Evolutionary conservation across 2,888 invertebrate genomes (phyloP).

Genomic region (Orthonevra nobilis): DNA sequence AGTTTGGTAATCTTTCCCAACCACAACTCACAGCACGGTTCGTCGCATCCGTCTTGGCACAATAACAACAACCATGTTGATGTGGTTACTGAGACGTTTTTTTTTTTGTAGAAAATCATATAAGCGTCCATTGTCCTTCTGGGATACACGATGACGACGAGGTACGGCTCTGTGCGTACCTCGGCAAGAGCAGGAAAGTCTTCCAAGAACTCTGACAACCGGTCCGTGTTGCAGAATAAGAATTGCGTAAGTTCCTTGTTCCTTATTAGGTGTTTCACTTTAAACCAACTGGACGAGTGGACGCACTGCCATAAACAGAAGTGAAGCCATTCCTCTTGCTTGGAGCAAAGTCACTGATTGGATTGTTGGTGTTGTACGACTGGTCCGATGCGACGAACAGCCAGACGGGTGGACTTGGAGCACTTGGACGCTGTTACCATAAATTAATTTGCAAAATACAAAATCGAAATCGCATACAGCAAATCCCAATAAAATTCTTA

Average conservation of each 20-base stretch:
- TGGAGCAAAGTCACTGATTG: constrained; percentile 46
- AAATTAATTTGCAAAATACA: constrained; percentile 68
- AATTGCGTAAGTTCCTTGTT: constrained; percentile 62
- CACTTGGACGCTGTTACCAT: constrained; percentile 54
- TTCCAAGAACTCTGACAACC: constrained; percentile 60
- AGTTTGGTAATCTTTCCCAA: too few relatives aligned
- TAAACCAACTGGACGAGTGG: constrained; percentile 37
- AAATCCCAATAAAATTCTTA: constrained; percentile 6
- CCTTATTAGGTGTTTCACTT: constrained; percentile 67
- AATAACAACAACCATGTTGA: constrained; percentile 9
- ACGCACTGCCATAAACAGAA: constrained; percentile 25
- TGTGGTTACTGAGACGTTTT: constrained; percentile 4
- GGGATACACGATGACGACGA: too few relatives aligned
- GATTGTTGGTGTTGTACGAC: constrained; percentile 31
- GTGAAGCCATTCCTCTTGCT: constrained; percentile 35
- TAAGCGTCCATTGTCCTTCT: constrained; percentile 62
- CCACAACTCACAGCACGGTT: too few relatives aligned
- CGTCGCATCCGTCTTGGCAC: too few relatives aligned
- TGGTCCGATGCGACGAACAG: neutral
- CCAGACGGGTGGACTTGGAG: too few relatives aligned
- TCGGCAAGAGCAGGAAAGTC: constrained; percentile 28
- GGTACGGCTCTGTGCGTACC: too few relatives aligned
- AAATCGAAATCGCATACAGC: constrained; percentile 65
- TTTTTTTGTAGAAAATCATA: constrained; percentile 15
- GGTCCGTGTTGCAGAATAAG: constrained; percentile 43